Conservation (phyloP, 2,888 invertebrate genomes). For the Carabus problematicus region DNA sequence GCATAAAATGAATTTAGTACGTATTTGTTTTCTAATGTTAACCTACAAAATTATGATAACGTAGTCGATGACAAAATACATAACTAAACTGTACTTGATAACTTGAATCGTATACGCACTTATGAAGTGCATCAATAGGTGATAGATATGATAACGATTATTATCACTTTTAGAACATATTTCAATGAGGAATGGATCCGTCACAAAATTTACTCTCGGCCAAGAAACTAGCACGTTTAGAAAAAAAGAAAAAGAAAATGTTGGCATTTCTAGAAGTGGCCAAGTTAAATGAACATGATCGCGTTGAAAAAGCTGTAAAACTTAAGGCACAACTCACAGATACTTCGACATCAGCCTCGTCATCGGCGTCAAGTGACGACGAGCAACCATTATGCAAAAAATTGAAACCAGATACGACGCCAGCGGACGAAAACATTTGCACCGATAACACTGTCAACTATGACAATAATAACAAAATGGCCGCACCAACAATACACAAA, state of each 20-base stretch:
- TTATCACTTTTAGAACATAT: conserved; percentile 11
- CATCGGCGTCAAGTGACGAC: conserved; percentile 10
- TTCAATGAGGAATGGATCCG: conserved; percentile 47
- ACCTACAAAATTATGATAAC: conserved; percentile 1
- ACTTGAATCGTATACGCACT: too few species aligned
- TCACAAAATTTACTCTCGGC: conserved; percentile 57
- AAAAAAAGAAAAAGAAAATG: conserved; percentile 70
- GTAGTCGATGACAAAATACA: too few species aligned
- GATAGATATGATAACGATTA: too few species aligned
- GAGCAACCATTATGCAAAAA: conserved; percentile 50
- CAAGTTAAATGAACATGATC: conserved; percentile 68
- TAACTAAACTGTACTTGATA: too few species aligned
- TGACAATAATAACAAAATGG: not conserved
- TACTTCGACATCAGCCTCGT: not conserved
- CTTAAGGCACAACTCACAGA: conserved; percentile 22
- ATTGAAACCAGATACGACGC: conserved; percentile 47
- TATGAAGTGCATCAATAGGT: too few species aligned
- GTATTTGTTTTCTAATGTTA: not conserved
- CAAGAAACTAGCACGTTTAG: conserved; percentile 64
- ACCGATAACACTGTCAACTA: not conserved
- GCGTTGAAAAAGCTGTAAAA: conserved; percentile 53
- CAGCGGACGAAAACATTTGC: not conserved
- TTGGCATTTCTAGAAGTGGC: conserved; percentile 67
- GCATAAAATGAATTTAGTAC: not conserved
- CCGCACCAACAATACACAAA: conserved; percentile 3